Evolutionary conservation across 2,113 vertebrate species (phyloP), one percentile per base, ranked within the genome.

Genomic region (Parus major): DNA sequence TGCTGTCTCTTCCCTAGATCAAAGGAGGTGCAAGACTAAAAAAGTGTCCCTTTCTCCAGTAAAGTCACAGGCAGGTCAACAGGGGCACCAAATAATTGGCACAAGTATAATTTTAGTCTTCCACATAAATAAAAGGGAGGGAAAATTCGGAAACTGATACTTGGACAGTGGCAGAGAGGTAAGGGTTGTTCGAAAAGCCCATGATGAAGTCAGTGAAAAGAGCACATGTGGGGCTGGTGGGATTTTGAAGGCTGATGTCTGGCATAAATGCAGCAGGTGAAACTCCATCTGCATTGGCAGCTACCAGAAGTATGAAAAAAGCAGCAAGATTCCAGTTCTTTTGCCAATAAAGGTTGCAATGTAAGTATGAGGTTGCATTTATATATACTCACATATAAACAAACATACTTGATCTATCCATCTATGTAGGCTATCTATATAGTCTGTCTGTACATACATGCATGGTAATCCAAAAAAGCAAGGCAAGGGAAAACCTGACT

Each of bases 161-260:
- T 28, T 50, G 0, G 5, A 28, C 49, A 90, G 60, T 3, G 15
- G 5, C 1, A 8, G 18, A 22, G 15, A 39, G 29, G 31, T 0
- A 6, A 61, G 20, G 7, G 25, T 3, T 50, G 15, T 50, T 52
- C 77, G 35, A 25, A 69, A 72, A 88, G n/a, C 5, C 28, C 22
- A 0, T 11, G 12, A 36, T 13, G 44, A 33, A 66, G 15, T 22
- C 20, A 64, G 7, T 13, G 20, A 8, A 24, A 52, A 39, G 22
- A 86, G n/a, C 31, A 73, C 4, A 52, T 5, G 17, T 19, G 24
- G 16, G 41, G 25, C 27, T 76, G 33, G 12, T 10, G 21, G 21
- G 29, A 91, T 64, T 69, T 59, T 10, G n/a, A 13, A 17, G 8
- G 18, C 33, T 64, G 27, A 8, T 12, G 7, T 17, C 28, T 47